Evolutionary conservation across 2,888 invertebrate genomes (phyloP).

Genomic region (Drosophila hamatofila): DNA sequence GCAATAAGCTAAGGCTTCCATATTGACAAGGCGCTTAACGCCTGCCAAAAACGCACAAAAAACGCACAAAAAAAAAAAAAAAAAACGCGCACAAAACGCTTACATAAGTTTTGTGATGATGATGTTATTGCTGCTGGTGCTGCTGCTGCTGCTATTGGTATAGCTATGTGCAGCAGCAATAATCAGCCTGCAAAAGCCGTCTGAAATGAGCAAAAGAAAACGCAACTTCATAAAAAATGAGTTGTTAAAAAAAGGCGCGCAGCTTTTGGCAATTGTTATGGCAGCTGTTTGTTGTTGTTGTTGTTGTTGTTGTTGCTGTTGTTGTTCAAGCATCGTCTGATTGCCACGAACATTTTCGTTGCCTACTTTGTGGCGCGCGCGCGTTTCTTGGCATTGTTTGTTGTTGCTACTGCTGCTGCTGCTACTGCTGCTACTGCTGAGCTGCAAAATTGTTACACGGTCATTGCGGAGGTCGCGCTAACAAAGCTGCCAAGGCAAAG

Average conservation of each 20-base stretch:
- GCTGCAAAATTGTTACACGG: conserved; percentile 79
- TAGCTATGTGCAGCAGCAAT: conserved; percentile 34
- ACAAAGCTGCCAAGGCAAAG: conserved; percentile 65
- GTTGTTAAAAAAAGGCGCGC: conserved; percentile 55
- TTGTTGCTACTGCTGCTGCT: conserved; percentile 21
- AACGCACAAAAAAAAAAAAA: conserved; percentile 12
- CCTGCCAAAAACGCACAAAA: conserved; percentile 5
- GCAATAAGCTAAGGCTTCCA: conserved; percentile 3
- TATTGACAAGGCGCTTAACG: conserved; percentile 10
- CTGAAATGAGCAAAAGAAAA: neutral
- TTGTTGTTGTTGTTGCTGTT: conserved; percentile 40
- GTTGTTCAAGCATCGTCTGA: conserved; percentile 50
- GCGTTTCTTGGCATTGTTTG: conserved; percentile 67
- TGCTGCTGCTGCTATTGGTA: too few relatives aligned
- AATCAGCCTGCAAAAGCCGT: conserved; percentile 28
- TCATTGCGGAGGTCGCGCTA: conserved; percentile 78
- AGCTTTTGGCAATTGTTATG: conserved; percentile 35
- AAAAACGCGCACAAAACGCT: conserved; percentile 61
- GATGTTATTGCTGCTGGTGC: conserved; percentile 20
- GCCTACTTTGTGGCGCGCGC: conserved; percentile 67
- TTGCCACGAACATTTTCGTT: conserved; percentile 52
- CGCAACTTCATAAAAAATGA: conserved; percentile 13
- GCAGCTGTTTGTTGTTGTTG: conserved; percentile 19
- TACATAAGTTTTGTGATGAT: conserved; percentile 61
- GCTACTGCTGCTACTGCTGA: conserved; percentile 29